Conservation (phyloP, 2,797 vertebrate species). For the Luscinia megarhynchos region DNA sequence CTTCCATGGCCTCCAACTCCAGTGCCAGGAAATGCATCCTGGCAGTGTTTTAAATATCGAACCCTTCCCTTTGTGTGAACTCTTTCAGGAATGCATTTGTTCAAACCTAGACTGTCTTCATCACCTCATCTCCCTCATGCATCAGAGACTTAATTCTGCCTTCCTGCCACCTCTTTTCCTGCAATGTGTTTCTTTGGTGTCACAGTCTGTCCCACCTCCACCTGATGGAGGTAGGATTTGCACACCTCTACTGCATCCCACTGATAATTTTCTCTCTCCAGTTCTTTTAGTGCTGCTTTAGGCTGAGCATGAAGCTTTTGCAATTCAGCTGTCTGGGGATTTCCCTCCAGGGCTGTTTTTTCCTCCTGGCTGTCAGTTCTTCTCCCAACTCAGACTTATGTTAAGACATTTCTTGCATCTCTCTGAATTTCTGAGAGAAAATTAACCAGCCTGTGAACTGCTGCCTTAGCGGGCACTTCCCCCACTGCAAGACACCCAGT, state of each 20-base stretch:
- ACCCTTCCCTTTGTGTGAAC: background rate
- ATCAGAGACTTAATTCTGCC: background rate
- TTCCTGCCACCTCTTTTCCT: background rate
- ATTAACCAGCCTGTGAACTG: rapidly evolving
- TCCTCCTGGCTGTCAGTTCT: background rate
- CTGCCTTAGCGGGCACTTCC: background rate
- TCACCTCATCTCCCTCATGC: background rate
- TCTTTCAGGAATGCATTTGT: background rate
- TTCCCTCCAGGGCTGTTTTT: background rate
- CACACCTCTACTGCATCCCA: rapidly evolving
- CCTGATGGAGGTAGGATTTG: rapidly evolving
- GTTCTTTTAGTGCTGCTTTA: rapidly evolving
- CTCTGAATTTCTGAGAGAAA: background rate
- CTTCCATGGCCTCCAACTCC: background rate
- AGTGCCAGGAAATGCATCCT: background rate
- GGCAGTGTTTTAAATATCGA: background rate
- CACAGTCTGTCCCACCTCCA: too few relatives aligned
- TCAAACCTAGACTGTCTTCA: background rate
- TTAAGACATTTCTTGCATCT: background rate
- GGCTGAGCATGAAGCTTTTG: background rate
- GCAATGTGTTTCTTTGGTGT: background rate
- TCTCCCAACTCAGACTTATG: background rate
- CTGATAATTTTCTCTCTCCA: background rate
- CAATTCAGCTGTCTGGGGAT: background rate
- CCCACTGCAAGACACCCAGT: rapidly evolving